Percentiles rank a stretch among this genome's conserved stretches.
Evolutionary conservation across 1,140 invertebrate genomes (phyloP).

Genomic region (Cherax destructor): DNA sequence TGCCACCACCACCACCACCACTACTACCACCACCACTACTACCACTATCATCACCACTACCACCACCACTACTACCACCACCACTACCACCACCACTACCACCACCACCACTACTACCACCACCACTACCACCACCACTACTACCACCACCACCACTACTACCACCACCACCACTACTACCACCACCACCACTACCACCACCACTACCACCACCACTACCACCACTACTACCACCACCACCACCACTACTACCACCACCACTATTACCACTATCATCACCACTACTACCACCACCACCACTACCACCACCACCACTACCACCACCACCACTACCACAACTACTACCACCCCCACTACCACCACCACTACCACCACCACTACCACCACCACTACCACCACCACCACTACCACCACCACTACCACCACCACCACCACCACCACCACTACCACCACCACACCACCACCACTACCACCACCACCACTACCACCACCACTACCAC

Average conservation of each 20-base stretch:
- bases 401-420: conserved; percentile 3
- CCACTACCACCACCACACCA: too few species aligned
- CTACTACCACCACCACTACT: not conserved
- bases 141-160: not conserved
- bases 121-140: not conserved
- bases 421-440: too few species aligned
- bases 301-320: too few species aligned
- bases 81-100: not conserved
- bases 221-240: not conserved
- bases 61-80: not conserved
- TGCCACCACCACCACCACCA: not conserved
- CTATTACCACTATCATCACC: not conserved
- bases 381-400: too few species aligned
- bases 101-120: not conserved
- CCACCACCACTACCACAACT: not conserved
- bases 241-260: not conserved
- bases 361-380: conserved; percentile 1
- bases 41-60: not conserved
- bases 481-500: not conserved
- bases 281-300: not conserved
- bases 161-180: not conserved
- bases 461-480: not conserved
- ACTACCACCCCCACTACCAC: too few species aligned
- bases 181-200: not conserved
- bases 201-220: not conserved